A percentile compares a stretch with the other conserved stretches of the same genome.
phyloP scores from a whole-genome alignment of 1,140 invertebrate species.

The Drosophila navojoa region DNA sequence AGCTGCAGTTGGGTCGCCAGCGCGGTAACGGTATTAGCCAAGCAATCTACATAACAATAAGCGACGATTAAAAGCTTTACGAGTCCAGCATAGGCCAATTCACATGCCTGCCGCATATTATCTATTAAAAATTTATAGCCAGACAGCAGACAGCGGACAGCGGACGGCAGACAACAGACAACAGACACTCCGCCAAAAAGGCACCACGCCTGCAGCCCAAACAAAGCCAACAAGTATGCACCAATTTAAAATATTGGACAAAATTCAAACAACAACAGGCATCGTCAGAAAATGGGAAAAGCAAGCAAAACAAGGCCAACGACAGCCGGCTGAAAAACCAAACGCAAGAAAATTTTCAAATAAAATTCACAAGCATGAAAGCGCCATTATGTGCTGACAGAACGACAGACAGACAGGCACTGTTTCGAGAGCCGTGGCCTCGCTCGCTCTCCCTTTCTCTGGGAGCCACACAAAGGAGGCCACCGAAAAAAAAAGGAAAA shows the following conservation, averaged over 20 bases:
- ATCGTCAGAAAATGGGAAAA: background rate
- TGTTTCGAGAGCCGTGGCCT: constrained; percentile 12
- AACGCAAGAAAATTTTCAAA: constrained; percentile 80
- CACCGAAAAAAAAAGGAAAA: constrained; percentile 24
- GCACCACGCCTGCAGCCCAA: constrained; percentile 55
- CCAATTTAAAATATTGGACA: constrained; percentile 73
- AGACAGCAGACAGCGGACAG: constrained; percentile 50
- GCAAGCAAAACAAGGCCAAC: constrained; percentile 24
- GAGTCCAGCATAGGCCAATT: constrained; percentile 67
- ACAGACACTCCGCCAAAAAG: constrained; percentile 60
- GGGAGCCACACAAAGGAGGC: constrained; percentile 36
- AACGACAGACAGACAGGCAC: constrained; percentile 21
- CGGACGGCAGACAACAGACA: constrained; percentile 31
- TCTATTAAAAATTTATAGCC: constrained; percentile 81
- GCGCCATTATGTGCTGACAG: constrained; percentile 67
- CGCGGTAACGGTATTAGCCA: constrained; percentile 57
- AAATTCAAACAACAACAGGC: constrained; percentile 14
- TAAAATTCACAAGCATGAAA: constrained; percentile 80
- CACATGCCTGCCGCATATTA: constrained; percentile 74
- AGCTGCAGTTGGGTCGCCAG: constrained; percentile 22
- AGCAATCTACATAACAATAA: constrained; percentile 80
- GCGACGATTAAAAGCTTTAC: constrained; percentile 79
- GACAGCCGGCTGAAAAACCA: constrained; percentile 55
- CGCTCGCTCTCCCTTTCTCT: background rate
- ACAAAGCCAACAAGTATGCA: constrained; percentile 80